Evolutionary conservation across 1,140 invertebrate genomes (phyloP).

Genomic region (Lucilia cuprina): DNA sequence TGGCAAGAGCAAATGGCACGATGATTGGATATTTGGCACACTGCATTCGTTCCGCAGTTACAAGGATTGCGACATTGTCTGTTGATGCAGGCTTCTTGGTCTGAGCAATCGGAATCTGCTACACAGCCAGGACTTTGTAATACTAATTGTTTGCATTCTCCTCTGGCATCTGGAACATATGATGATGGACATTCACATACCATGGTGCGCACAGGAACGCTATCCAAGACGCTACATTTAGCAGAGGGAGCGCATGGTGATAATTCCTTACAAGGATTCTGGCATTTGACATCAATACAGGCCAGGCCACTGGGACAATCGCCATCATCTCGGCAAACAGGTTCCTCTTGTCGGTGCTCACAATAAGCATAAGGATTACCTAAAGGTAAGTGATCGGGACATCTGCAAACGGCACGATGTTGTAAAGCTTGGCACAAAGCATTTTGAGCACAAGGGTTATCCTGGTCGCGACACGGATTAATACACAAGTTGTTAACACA

Average conservation of each 20-base stretch:
- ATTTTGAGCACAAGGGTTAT: constrained; percentile 77
- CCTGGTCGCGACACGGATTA: constrained; percentile 71
- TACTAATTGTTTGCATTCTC: constrained; percentile 76
- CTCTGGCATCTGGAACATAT: constrained; percentile 78
- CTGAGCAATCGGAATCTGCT: constrained; percentile 78
- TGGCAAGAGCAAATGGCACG: constrained; percentile 85
- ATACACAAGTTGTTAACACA: constrained; percentile 77
- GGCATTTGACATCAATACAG: constrained; percentile 80
- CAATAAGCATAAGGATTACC: constrained; percentile 84
- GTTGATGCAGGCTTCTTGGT: constrained; percentile 82
- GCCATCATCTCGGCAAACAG: constrained; percentile 74
- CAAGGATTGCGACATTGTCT: constrained; percentile 86
- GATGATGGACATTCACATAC: constrained; percentile 84
- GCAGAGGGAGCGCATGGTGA: constrained; percentile 76
- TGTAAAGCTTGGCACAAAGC: constrained; percentile 80
- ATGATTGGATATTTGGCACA: constrained; percentile 83
- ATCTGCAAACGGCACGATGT: constrained; percentile 77
- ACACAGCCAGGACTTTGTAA: constrained; percentile 76
- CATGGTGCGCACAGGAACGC: constrained; percentile 82
- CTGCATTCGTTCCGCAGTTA: constrained; percentile 83
- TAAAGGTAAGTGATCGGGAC: constrained; percentile 74
- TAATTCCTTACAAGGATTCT: constrained; percentile 78
- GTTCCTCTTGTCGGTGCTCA: constrained; percentile 67
- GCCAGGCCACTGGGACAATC: constrained; percentile 82
- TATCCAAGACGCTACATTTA: constrained; percentile 80